Conservation (phyloP, 2,888 invertebrate species). For the Melanostoma mellinum region DNA sequence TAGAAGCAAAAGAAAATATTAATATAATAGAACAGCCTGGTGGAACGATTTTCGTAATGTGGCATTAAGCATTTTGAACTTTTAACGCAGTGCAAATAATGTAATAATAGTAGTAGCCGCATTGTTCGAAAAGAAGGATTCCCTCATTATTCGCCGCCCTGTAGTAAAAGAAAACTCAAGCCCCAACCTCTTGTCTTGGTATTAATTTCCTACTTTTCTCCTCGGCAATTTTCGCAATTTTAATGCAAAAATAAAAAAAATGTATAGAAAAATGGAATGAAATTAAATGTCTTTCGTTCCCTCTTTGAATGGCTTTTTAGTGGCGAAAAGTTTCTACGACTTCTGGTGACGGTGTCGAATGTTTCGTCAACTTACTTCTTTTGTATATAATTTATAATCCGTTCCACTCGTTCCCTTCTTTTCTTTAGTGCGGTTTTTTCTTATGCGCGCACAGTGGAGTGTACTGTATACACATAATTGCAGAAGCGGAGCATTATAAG, state of each 20-base stretch:
- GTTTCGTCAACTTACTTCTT: slow-evolving; percentile 43
- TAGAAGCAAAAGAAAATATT: slow-evolving; percentile 17
- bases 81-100: slow-evolving; percentile 52
- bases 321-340: slow-evolving; percentile 62
- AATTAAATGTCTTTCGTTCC: slow-evolving; percentile 33
- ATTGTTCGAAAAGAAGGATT: slow-evolving; percentile 29
- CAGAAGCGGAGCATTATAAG: slow-evolving; percentile 30
- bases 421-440: slow-evolving; percentile 10
- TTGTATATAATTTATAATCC: slow-evolving; percentile 41
- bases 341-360: slow-evolving; percentile 68
- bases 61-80: slow-evolving; percentile 62
- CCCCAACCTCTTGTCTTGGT: slow-evolving; percentile 30
- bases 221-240: slow-evolving; percentile 46
- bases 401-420: slow-evolving; percentile 26
- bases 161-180: neutral
- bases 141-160: slow-evolving; percentile 9
- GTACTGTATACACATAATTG: slow-evolving; percentile 34
- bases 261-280: too few relatives aligned
- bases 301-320: slow-evolving; percentile 21
- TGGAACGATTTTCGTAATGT: slow-evolving; percentile 60
- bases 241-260: slow-evolving; percentile 14
- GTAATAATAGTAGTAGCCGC: slow-evolving; percentile 49
- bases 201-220: slow-evolving; percentile 51
- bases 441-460: neutral
- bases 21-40: slow-evolving; percentile 24